Percentiles rank a stretch among this genome's conserved stretches.
Conservation (phyloP, 53 echinoderm and acorn worm species). For the Apostichopus leukothele region DNA sequence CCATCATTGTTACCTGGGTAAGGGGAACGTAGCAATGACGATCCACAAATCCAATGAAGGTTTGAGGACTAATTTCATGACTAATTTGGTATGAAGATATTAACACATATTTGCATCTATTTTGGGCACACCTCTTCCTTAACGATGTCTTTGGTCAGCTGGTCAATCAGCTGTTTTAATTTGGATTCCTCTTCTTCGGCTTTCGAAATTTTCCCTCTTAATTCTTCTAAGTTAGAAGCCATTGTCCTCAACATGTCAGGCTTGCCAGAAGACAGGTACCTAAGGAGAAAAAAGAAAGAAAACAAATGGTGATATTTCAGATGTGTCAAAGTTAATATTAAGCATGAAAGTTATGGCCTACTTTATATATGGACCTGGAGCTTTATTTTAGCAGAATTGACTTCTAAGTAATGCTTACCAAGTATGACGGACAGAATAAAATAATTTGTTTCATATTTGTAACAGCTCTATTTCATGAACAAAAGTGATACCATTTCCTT, state of each 20-base stretch:
- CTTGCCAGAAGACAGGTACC: slow-evolving; percentile 63
- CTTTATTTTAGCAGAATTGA: no score
- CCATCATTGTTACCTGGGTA: no score
- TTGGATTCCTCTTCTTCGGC: slow-evolving; percentile 36
- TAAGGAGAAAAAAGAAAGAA: not conserved
- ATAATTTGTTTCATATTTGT: no score
- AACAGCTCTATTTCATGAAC: no score
- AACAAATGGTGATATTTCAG: not conserved
- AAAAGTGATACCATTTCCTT: no score
- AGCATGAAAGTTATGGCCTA: no score
- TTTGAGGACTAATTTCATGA: not conserved
- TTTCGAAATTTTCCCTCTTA: slow-evolving; percentile 47
- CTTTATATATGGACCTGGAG: no score
- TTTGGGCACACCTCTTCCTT: slow-evolving; percentile 58
- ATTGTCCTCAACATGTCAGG: slow-evolving; percentile 49
- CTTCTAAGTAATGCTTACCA: no score
- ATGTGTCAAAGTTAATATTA: no score
- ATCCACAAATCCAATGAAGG: no score
- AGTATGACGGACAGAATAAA: no score
- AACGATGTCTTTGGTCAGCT: slow-evolving; percentile 68
- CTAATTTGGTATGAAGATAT: not conserved
- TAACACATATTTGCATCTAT: not conserved
- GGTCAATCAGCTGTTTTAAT: slow-evolving; percentile 58
- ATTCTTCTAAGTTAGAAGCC: slow-evolving; percentile 31
- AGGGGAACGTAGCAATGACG: no score